phyloP scores from a whole-genome alignment of 2,113 vertebrate genomes.

The Cololabis saira region DNA sequence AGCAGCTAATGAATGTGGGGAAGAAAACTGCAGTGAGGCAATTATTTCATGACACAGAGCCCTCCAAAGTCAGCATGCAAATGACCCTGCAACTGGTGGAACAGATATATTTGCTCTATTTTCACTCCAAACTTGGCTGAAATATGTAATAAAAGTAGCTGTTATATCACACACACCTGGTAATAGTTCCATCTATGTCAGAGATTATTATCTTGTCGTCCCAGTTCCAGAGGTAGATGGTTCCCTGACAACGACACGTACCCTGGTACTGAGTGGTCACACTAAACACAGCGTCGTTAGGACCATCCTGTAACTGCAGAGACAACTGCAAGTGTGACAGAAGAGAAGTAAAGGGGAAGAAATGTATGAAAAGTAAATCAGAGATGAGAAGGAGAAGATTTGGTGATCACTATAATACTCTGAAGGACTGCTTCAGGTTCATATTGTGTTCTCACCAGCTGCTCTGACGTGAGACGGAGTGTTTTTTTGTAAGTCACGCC shows the following conservation, averaged over 20 bases:
- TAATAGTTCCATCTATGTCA: slow-evolving; percentile 98
- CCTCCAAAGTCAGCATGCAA: neutral
- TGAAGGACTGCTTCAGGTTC: too few species aligned
- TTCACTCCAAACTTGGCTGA: accelerated
- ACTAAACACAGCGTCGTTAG: slow-evolving; percentile 93
- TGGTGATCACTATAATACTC: too few species aligned
- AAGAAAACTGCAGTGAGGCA: too few species aligned
- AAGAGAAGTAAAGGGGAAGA: neutral
- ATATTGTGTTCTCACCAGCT: slow-evolving; percentile 85
- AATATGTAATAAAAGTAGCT: neutral
- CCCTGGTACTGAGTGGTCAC: slow-evolving; percentile 99
- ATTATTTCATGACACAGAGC: neutral
- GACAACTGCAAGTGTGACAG: slow-evolving; percentile 81
- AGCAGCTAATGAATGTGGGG: too few species aligned
- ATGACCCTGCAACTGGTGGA: neutral
- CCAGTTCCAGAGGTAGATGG: slow-evolving; percentile 98
- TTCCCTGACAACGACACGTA: slow-evolving; percentile 95
- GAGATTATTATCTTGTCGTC: slow-evolving; percentile 97
- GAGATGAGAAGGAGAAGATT: too few species aligned
- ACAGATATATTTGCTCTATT: neutral
- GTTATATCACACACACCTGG: slow-evolving; percentile 80
- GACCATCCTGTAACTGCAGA: slow-evolving; percentile 92
- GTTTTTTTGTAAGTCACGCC: slow-evolving; percentile 93
- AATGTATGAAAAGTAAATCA: neutral
- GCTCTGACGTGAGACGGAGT: slow-evolving; percentile 92